These are phyloP conservation scores for Melanotaenia maccullochi DNA, from an alignment of 2,797 vertebrate species.

Conservation along the genomic window DNA sequence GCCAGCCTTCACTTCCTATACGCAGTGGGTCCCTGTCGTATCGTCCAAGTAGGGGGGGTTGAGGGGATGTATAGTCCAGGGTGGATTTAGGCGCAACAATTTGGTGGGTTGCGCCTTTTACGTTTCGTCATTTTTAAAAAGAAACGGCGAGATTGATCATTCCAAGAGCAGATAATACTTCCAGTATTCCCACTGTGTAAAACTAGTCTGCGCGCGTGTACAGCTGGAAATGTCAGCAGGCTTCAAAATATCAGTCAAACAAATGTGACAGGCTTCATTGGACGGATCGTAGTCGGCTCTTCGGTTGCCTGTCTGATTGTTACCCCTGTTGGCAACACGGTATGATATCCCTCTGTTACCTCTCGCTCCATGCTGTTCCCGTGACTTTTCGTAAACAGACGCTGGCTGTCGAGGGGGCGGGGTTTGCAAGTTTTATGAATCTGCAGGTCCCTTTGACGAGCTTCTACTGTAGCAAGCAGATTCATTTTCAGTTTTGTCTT, in stretches of 20 bases:
- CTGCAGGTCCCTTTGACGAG: constrained; percentile 56
- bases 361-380: constrained; percentile 65
- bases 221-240: constrained; percentile 21
- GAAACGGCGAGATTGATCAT: constrained; percentile 18
- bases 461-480: background rate
- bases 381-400: constrained; percentile 82
- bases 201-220: constrained; percentile 20
- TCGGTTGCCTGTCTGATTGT: constrained; percentile 7
- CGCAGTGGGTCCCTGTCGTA: constrained; percentile 23
- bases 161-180: constrained; percentile 12
- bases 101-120: constrained; percentile 62
- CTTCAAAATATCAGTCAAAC: constrained; percentile 8
- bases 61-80: constrained; percentile 21
- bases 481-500: background rate
- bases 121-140: constrained; percentile 75
- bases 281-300: background rate
- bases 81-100: constrained; percentile 55
- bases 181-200: constrained; percentile 10
- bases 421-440: constrained; percentile 78
- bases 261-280: constrained; percentile 2
- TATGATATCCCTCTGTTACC: constrained; percentile 37
- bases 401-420: constrained; percentile 70
- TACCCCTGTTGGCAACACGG: constrained; percentile 34
- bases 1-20: background rate
- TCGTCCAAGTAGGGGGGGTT: constrained; percentile 25